A percentile compares a stretch with the other conserved stretches of the same genome.
Evolutionary conservation across 1,140 invertebrate species (phyloP).

Genomic region (Drosophila nebulosa): DNA sequence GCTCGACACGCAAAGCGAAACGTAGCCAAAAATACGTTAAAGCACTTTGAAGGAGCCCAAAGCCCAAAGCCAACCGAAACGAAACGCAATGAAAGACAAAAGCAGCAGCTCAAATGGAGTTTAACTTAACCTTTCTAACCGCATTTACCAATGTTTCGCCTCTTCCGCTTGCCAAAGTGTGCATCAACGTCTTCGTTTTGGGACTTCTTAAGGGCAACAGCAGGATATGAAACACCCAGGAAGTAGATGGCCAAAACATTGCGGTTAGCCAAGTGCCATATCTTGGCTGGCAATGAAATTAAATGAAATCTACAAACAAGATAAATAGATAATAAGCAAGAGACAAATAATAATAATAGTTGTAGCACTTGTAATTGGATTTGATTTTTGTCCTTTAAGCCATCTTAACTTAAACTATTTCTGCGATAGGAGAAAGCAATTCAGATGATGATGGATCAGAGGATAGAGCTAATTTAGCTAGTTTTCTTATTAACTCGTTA

Average conservation of each 20-base stretch:
- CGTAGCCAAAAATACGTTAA: conserved; percentile 1
- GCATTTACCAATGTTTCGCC: conserved; percentile 5
- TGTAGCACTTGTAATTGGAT: too few relatives aligned
- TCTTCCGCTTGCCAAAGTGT: conserved; percentile 1
- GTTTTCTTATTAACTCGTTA: too few relatives aligned
- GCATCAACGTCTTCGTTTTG: conserved; percentile 4
- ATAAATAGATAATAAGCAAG: neutral
- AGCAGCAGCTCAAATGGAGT: conserved; percentile 45
- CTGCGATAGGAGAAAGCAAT: too few relatives aligned
- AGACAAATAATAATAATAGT: too few relatives aligned
- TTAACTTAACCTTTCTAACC: conserved; percentile 51
- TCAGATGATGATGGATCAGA: too few relatives aligned
- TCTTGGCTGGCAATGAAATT: neutral
- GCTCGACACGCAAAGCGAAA: conserved; percentile 36
- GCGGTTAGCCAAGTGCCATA: neutral
- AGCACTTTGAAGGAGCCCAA: conserved; percentile 18
- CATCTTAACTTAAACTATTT: too few relatives aligned
- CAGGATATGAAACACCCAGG: neutral
- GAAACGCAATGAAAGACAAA: neutral
- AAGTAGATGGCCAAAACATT: neutral
- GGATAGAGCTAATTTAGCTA: too few relatives aligned
- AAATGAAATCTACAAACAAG: neutral
- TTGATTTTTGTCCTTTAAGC: too few relatives aligned
- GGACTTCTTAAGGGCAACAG: conserved; percentile 11
- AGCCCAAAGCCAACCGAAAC: conserved; percentile 32